These are phyloP conservation scores for Empis livida DNA, from an alignment of 2,888 invertebrate genomes.

Conservation along the genomic window DNA sequence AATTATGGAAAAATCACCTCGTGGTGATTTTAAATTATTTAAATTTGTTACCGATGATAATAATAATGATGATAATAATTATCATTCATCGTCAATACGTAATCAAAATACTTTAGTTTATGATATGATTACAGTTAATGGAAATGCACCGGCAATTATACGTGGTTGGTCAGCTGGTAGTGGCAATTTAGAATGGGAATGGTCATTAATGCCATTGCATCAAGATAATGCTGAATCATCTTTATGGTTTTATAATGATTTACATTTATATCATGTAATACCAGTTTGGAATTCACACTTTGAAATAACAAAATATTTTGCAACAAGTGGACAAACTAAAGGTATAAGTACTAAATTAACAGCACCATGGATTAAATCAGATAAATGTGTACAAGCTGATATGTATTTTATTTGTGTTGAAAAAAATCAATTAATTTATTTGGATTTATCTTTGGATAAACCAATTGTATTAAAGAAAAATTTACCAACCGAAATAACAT, in stretches of 20 bases:
- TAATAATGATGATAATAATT: constrained; percentile 13
- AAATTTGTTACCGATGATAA: constrained; percentile 20
- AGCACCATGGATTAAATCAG: constrained; percentile 45
- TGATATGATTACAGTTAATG: constrained; percentile 62
- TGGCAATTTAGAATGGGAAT: constrained; percentile 61
- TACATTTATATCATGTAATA: constrained; percentile 46
- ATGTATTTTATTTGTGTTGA: constrained; percentile 54
- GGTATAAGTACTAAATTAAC: constrained; percentile 44
- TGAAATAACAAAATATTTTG: constrained; percentile 50
- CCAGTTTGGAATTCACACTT: constrained; percentile 48
- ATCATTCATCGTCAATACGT: constrained; percentile 16
- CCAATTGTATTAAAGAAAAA: constrained; percentile 39
- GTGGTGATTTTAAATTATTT: constrained; percentile 51
- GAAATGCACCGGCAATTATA: constrained; percentile 56
- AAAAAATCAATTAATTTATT: constrained; percentile 43
- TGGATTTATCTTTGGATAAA: constrained; percentile 45
- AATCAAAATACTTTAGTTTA: constrained; percentile 33
- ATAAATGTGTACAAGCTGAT: constrained; percentile 44
- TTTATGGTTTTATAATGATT: constrained; percentile 46
- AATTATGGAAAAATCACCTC: constrained; percentile 51
- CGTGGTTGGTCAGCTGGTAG: constrained; percentile 67
- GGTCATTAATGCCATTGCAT: constrained; percentile 44
- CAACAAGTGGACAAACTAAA: constrained; percentile 44
- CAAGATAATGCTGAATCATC: constrained; percentile 35
- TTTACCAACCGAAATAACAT: constrained; percentile 28